A percentile compares a stretch with the other conserved stretches of the same genome.
Evolutionary conservation across 2,113 vertebrate species (phyloP).

Genomic region (Cricetomys ansorgei): DNA sequence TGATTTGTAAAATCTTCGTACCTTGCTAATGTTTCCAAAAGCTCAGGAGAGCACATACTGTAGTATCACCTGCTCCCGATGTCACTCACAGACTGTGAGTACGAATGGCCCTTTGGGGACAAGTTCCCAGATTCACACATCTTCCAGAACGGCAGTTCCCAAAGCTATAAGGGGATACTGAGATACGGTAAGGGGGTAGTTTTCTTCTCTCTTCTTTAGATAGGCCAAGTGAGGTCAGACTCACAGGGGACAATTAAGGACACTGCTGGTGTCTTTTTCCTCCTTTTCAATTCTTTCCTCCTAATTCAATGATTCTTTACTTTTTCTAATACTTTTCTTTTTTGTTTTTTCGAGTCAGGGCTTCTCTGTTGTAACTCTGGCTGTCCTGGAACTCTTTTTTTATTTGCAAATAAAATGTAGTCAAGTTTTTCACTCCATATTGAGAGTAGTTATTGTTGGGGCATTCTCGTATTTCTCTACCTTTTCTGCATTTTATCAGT

Average conservation of each 20-base stretch:
- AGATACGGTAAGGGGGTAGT: too few relatives aligned
- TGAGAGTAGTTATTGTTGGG: not conserved
- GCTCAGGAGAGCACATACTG: not conserved
- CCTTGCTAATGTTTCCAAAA: not conserved
- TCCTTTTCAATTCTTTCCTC: not conserved
- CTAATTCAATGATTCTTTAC: not conserved
- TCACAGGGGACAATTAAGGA: not conserved
- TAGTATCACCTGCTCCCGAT: not conserved
- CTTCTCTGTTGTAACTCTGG: too few relatives aligned
- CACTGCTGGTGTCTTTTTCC: not conserved
- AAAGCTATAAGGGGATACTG: not conserved
- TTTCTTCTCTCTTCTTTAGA: not conserved
- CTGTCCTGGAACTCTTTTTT: too few relatives aligned
- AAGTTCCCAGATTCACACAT: not conserved
- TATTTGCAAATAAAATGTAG: not conserved
- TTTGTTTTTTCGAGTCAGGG: too few relatives aligned
- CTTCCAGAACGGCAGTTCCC: not conserved
- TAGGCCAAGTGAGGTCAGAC: not conserved
- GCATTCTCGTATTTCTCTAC: not conserved
- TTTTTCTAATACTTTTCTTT: conserved; percentile 21
- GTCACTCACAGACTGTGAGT: not conserved
- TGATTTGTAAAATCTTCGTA: conserved; percentile 16
- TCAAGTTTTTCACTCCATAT: not conserved
- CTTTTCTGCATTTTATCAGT: not conserved
- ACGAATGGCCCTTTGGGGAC: not conserved